phyloP scores from a whole-genome alignment of 2,113 vertebrate species.

The Monarcha castaneiventris region DNA sequence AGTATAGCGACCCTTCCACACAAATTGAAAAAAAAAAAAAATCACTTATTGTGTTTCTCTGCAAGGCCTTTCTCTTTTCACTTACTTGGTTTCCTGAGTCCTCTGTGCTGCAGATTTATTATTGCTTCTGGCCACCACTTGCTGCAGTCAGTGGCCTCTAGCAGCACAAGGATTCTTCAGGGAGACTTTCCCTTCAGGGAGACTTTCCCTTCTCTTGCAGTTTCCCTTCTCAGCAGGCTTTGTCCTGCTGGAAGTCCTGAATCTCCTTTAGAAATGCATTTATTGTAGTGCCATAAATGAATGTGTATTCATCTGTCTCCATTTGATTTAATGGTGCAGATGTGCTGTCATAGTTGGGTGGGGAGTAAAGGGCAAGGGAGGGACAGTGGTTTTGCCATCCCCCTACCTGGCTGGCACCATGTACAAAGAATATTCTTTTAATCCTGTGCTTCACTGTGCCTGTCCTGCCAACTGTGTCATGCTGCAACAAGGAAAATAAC shows the following conservation, averaged over 20 bases:
- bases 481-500: not conserved
- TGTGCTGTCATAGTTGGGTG: not conserved
- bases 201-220: not conserved
- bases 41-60: not conserved
- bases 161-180: not conserved
- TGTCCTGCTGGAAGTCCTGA: not conserved
- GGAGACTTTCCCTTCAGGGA: not conserved
- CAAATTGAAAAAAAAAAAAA: not conserved
- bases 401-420: not conserved
- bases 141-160: not conserved
- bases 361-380: not conserved
- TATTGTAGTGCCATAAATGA: not conserved
- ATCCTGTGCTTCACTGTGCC: not conserved
- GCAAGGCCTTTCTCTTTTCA: not conserved
- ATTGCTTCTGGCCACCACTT: not conserved
- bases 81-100: not conserved
- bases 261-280: not conserved
- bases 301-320: not conserved
- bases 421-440: not conserved
- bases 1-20: not conserved
- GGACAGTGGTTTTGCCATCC: not conserved
- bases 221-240: not conserved
- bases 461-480: accelerated
- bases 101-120: not conserved
- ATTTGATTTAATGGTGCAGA: not conserved